These are phyloP conservation scores for Papilio glaucus DNA, from an alignment of 1,140 invertebrate species.

Conservation along the genomic window DNA sequence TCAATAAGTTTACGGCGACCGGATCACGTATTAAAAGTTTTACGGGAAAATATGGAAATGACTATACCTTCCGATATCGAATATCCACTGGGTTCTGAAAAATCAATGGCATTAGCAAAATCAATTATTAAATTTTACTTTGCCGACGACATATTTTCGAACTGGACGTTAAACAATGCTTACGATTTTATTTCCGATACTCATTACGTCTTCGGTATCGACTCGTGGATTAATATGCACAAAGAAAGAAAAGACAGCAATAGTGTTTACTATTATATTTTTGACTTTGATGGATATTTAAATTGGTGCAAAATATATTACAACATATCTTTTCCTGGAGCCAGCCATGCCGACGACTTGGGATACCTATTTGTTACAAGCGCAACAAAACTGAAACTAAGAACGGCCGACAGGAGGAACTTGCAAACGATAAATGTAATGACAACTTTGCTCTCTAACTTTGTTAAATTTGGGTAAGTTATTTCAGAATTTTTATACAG, in stretches of 20 bases:
- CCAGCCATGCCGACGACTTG: constrained; percentile 46
- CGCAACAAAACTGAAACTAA: constrained; percentile 26
- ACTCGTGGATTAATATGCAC: constrained; percentile 43
- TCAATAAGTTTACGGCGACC: constrained; percentile 26
- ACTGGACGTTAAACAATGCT: constrained; percentile 36
- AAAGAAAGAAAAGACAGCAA: constrained; percentile 39
- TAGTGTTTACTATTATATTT: constrained; percentile 45
- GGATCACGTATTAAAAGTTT: constrained; percentile 32
- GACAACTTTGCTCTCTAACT: constrained; percentile 40
- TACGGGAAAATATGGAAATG: constrained; percentile 42
- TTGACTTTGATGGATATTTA: constrained; percentile 45
- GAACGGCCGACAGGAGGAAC: constrained; percentile 32
- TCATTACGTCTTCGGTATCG: constrained; percentile 38
- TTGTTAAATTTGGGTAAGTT: constrained; percentile 37
- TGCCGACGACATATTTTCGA: constrained; percentile 33
- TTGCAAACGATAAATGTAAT: constrained; percentile 35
- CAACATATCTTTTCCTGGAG: constrained; percentile 40
- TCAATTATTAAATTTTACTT: constrained; percentile 47
- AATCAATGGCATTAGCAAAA: constrained; percentile 40
- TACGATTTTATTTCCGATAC: constrained; percentile 45
- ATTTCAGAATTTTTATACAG: not conserved
- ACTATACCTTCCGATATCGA: constrained; percentile 47
- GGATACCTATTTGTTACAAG: constrained; percentile 46
- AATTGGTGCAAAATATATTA: constrained; percentile 43
- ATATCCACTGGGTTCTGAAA: constrained; percentile 43